Evolutionary conservation across 2,888 invertebrate genomes (phyloP), one percentile per base, ranked within the genome.

Genomic region (Hypena proboscidalis): DNA sequence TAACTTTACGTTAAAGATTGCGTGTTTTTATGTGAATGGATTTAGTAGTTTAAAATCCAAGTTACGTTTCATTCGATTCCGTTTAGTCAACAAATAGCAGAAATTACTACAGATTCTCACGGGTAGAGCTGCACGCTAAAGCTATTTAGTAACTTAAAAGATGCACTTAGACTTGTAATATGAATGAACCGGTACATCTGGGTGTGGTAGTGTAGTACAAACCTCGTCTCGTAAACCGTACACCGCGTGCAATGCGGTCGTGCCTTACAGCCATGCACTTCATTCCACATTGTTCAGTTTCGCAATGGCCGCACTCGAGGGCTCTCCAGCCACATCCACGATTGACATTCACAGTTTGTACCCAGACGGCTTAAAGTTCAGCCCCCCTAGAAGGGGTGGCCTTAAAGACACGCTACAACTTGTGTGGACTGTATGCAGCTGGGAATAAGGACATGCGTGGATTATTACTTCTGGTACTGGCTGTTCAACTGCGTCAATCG

Each of bases 281-380:
- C 76, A 83, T 80, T 80, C 67, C 72, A 69, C 80, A 86, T 89
- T 89, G 86, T 89, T 83, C 82, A 69, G 74, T 77, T 75, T 74
- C 60, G 81, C 79, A 81, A 80, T 77, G 66, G 75, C 65, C 63
- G 67, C 58, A 65, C 73, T 81, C 64, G 61, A 86, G 82, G 67
- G 76, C 76, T 57, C 85, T 87, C 64, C 62, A 71, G 56, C 67
- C 58, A 55, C 71, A 71, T 67, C 72, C 75, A 75, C 80, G 79
- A 83, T 85, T 83, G 85, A 80, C 79, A 81, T 87, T 84, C 81
- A 78, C 71, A 72, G 74, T 64, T 71, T 57, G 62, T 58, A 63
- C 74, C n/a, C 70, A 73, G 74, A 73, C 74, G 67, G 62, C 70
- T 70, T 66, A 58, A 66, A 78, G 75, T 77, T 77, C 70, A 72